These are phyloP conservation scores for Diglossa cyanea DNA, from an alignment of 2,797 vertebrate species.

Conservation along the genomic window DNA sequence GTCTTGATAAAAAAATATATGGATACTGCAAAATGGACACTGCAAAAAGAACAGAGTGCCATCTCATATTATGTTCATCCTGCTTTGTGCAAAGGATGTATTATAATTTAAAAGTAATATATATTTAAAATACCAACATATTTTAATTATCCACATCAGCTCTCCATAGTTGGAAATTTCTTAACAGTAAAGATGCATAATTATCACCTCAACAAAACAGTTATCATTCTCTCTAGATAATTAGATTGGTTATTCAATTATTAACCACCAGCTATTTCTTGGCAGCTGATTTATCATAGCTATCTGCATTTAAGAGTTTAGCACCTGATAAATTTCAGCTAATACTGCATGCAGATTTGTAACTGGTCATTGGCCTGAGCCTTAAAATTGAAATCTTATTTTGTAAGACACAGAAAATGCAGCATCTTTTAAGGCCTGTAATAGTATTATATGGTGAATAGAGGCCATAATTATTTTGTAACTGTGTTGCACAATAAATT, in stretches of 20 bases:
- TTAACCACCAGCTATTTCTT: background rate
- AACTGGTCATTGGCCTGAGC: background rate
- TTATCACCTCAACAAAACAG: background rate
- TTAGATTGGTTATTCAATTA: background rate
- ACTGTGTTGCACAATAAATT: background rate
- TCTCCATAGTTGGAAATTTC: background rate
- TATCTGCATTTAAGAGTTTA: background rate
- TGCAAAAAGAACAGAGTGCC: background rate
- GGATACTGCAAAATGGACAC: background rate
- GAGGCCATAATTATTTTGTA: background rate
- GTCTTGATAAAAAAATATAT: background rate
- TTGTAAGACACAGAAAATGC: background rate
- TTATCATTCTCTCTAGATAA: background rate
- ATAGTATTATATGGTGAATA: background rate
- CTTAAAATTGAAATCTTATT: background rate
- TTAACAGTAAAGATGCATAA: background rate
- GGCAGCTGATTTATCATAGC: background rate
- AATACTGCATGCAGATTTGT: background rate
- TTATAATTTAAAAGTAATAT: background rate
- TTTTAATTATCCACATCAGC: background rate
- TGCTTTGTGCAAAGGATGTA: background rate
- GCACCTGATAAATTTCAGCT: background rate
- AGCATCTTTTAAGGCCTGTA: background rate
- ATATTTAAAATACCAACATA: background rate
- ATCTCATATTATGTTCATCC: background rate